Evolutionary conservation across 2,888 invertebrate genomes (phyloP).

Genomic region (Gari tellinella): DNA sequence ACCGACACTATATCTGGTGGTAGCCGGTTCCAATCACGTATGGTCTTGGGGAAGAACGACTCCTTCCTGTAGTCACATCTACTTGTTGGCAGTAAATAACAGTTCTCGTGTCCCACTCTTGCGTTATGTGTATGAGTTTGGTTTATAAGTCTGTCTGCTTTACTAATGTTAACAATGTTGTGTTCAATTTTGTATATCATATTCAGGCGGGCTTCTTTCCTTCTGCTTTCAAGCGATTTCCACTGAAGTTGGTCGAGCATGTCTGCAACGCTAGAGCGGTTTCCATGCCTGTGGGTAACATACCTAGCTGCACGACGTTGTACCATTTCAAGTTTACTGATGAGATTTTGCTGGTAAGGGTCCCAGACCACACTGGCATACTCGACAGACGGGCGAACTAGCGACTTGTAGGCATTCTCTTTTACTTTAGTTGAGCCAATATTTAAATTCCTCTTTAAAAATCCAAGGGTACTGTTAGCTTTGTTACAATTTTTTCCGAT

Average conservation of each 20-base stretch:
- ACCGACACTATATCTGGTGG: too few relatives aligned
- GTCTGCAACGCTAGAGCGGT: conserved; percentile 4
- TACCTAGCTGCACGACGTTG: not conserved
- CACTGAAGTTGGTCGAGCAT: not conserved
- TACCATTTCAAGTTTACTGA: not conserved
- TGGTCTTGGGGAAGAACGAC: conserved; percentile 4
- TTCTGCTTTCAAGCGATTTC: conserved; percentile 1
- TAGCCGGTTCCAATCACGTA: conserved; percentile 1
- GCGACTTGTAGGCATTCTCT: conserved; percentile 6
- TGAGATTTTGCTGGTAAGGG: not conserved
- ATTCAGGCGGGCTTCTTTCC: not conserved
- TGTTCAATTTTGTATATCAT: not conserved
- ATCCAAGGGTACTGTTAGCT: not conserved
- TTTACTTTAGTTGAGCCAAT: not conserved
- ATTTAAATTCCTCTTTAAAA: conserved; percentile 6
- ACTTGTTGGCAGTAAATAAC: too few relatives aligned
- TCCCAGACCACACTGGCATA: not conserved
- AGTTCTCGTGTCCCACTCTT: too few relatives aligned
- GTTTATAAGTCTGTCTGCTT: too few relatives aligned
- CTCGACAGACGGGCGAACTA: not conserved
- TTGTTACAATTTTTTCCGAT: not conserved
- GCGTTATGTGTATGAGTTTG: too few relatives aligned
- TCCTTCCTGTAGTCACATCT: conserved; percentile 1
- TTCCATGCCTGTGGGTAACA: not conserved
- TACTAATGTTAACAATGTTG: too few relatives aligned